Evolutionary conservation across 2,888 invertebrate genomes (phyloP), one percentile per base, ranked within the genome.

Genomic region (Mesorhabditis spiculigera): DNA sequence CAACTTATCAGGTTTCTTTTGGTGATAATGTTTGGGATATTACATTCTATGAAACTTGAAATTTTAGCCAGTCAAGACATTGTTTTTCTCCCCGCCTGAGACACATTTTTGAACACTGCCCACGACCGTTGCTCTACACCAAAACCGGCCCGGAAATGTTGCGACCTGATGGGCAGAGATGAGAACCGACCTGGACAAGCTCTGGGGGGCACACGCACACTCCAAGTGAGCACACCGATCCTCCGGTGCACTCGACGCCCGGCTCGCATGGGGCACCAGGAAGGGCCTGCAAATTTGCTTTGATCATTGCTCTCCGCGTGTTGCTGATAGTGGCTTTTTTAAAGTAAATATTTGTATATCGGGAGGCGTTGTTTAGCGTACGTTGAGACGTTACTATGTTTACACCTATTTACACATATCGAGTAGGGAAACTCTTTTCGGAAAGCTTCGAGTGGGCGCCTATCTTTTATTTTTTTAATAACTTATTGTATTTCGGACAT

Each of bases 151-250:
- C 28, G 28, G 28, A 28, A 28, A 28, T 28, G 28, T 28, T 28
- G 28, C 28, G 28, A 3, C 28, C 28, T 28, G 28, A 28, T 28
- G 28, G 28, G 28, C 28, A 28, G 28, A 28, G 28, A 28, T 50
- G 8, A 13, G 10, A 10, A 13, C 58, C n/a, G 10, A 50, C 58
- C 75, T 85, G 85, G 68, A 85, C 79, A 67, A 85, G 76, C 73
- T 84, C 84, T 70, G 84, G 84, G 66, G 85, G 83, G 76, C 85
- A 85, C 71, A 84, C 75, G 74, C 85, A 85, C 45, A 84, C 81
- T 70, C 84, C 85, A 71, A 81, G 80, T 65, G 83, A 83, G 80
- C 85, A 85, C 67, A 85, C 83, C 43, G 81, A 81, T 67, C 85
- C 85, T 66, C 85, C 85, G 67, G 85, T 85, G 76, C 85, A 85